Base-by-base conservation (phyloP, 35 echinoderm and acorn worm genomes). In the Holothuria glaberrima region DNA sequence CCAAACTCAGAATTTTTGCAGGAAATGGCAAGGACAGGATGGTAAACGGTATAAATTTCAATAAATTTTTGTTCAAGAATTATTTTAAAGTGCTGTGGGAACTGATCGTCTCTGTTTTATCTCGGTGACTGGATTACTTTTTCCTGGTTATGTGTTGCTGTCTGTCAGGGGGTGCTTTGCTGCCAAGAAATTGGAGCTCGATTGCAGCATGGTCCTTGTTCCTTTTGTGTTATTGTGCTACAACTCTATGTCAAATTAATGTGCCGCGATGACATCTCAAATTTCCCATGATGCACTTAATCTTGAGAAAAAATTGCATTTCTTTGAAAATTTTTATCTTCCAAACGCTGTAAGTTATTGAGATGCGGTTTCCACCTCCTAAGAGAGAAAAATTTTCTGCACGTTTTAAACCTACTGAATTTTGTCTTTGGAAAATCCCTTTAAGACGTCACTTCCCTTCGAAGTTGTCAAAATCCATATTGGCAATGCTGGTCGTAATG, bases 21-120 rank as follows among this genome's bases (percentile, higher is more conserved):
- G 46, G 78, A 82, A 82, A 57, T 58, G 46, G 78, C 35, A 46
- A 59, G 66, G 66, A 24, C 66, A 69, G 25, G 66, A 69, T 33
- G 66, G 66, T 12, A 69, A 69, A 25, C n/a, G 22, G 25, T 69
- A 0, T 69, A 20, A 69, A 0, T 69, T 69, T 1, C 66, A 29
- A 16, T 69, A 0, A 24, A 33, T 4, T 17, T 20, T 69, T 28
- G 16, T 27, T 68, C 64, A 65, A 65, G 3, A 5, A 65, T 28
- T 65, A 65, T 65, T 28, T 68, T 68, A 68, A 26, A 33, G 25
- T 6, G 22, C 4, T 33, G 5, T 69, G 25, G 25, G 25, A 66
- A 66, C 63, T 66, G 63, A 66, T 66, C 63, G 66, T 13, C 66
- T 27, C 17, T 29, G n/a, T 27, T 69, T 33, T 17, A 22, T 69